A percentile compares a stretch with the other conserved stretches of the same genome.
Evolutionary conservation across 2,797 vertebrate genomes (phyloP).

Genomic region (Chiloscyllium punctatum): DNA sequence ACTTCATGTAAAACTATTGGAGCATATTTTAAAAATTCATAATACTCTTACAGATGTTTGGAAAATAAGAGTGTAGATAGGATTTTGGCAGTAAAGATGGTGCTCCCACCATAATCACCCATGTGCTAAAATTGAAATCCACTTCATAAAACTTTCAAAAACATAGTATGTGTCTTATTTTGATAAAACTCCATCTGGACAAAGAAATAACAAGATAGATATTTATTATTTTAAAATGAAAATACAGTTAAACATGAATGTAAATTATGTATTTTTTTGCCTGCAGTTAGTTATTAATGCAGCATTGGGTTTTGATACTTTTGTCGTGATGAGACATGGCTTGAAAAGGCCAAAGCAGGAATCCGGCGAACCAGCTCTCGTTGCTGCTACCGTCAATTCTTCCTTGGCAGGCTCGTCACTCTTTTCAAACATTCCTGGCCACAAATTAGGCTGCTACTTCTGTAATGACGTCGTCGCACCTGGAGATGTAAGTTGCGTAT

Average conservation of each 20-base stretch:
- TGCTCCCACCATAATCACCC: neutral
- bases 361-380: constrained; percentile 56
- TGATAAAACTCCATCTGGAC: neutral
- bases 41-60: neutral
- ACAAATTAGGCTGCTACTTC: constrained; percentile 95
- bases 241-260: neutral
- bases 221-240: neutral
- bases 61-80: neutral
- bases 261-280: constrained; percentile 38
- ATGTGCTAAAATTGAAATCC: neutral
- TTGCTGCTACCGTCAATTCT: constrained; percentile 49
- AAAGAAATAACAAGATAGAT: neutral
- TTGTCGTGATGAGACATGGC: constrained; percentile 96
- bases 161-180: neutral
- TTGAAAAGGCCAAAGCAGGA: constrained; percentile 74
- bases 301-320: constrained; percentile 93
- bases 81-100: neutral
- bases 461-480: constrained; percentile 98
- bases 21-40: neutral
- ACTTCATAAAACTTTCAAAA: neutral
- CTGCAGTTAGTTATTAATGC: constrained; percentile 86
- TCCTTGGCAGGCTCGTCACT: constrained; percentile 73
- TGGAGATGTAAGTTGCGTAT: constrained; percentile 76
- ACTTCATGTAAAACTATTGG: neutral
- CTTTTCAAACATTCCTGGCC: constrained; percentile 97